Evolutionary conservation across 1,140 invertebrate species (phyloP), one percentile per base, ranked within the genome.

Genomic region (Lepeophtheirus salmonis): DNA sequence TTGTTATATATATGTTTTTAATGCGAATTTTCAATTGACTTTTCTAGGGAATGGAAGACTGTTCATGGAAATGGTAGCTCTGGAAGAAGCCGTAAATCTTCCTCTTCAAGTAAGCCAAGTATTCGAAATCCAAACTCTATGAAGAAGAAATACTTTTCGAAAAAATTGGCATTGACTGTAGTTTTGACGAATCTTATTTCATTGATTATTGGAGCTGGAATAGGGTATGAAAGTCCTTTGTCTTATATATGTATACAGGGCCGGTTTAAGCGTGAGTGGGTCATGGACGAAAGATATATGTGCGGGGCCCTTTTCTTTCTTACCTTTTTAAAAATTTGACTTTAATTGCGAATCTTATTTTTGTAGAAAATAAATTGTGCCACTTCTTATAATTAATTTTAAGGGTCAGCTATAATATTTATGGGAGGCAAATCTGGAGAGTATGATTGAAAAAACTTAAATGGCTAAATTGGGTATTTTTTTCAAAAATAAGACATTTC

Each of bases 181-280:
- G 17, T 48, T 21, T 23, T 57, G 20, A 57, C 55, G 13, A 57
- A 57, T 21, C 23, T 57, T 3, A 41, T 57, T 17, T 57, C 55
- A 16, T 26, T 57, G 16, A 25, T 57, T 26, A 41, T 57, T 18
- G 55, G 55, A 26, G 55, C 55, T 18, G 55, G 55, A 24, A 57
- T 57, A 6, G 52, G 52, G 52, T 54, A 54, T 16, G 52, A 54
- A 54, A n/a, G 16, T 12, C 49, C 2, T 20, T 50, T 50, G 49
- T 50, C 49, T 50, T 2, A 2, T 3, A 17, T 50, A 17, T 10
- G 49, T 3, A 17, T 50, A 2, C 49, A 50, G 49, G 16, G 12
- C 16, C 10, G 12, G 2, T 50, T 50, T n/a, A 50, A 17, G 2
- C 20, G 12, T 17, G 20, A 2, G 49, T n/a, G n/a, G n/a, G n/a